Conservation (phyloP, 2,797 vertebrate species). For the Microctenopoma steveboyesi region DNA sequence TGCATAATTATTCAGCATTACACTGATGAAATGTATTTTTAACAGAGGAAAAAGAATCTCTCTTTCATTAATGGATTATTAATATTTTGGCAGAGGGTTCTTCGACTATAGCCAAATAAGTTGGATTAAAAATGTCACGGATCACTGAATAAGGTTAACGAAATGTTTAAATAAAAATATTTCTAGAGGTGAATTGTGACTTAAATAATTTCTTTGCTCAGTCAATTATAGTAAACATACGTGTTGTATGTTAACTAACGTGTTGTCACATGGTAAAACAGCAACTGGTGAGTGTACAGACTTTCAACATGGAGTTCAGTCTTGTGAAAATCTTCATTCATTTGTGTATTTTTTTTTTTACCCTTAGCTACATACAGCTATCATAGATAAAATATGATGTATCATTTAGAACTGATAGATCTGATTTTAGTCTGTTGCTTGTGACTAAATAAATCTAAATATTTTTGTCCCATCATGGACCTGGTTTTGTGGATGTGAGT, state of each 20-base stretch:
- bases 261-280: not conserved
- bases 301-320: no score
- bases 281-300: not conserved
- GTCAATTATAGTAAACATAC: not conserved
- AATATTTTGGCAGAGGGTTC: not conserved
- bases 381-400: not conserved
- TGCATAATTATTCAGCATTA: not conserved
- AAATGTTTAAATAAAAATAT: not conserved
- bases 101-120: not conserved
- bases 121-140: no score
- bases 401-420: not conserved
- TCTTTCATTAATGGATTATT: not conserved
- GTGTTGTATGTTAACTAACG: not conserved
- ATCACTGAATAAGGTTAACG: not conserved
- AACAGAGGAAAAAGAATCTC: no score
- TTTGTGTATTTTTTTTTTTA: no score
- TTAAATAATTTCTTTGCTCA: not conserved
- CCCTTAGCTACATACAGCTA: not conserved
- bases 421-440: not conserved
- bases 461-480: not conserved
- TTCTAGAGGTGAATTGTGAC: not conserved
- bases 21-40: not conserved
- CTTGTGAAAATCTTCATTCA: not conserved
- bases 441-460: slow-evolving; percentile 11
- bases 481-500: not conserved